Base-by-base conservation (phyloP, 2,113 vertebrate genomes). In the Upupa epops region DNA sequence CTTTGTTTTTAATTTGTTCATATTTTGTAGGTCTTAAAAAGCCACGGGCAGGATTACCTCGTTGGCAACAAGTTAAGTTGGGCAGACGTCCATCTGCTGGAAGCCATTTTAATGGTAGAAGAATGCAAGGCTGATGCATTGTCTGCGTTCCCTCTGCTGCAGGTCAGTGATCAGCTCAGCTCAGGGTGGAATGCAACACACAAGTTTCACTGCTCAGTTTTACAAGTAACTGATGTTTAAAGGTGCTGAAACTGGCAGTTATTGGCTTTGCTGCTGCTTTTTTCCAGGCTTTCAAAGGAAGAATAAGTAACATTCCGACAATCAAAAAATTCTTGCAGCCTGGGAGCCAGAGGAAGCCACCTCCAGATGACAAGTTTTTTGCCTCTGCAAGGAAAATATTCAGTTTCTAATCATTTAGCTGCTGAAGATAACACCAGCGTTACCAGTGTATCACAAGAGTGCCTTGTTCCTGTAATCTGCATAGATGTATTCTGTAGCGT, bases 81-180 rank as follows among this genome's bases (percentile, higher is more conserved):
- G 96, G 98, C 99, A 45, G 98, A 99, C 76, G 78, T 99, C 73
- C 97, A 98, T n/a, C 88, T 99, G 72, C 49, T 99, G 58, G 98
- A 99, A 96, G 96, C 94, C 61, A 97, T 98, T 91, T 96, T 99
- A 94, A 98, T 98, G 98, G 13, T 94, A 89, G 98, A 99, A 96
- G 99, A 99, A 92, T 89, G 96, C 3, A 94, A 97, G 36, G 65
- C 96, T 48, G 95, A 84, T 29, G 95, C 98, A 51, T 97, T 99
- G 25, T 92, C 94, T 3, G 89, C 97, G 5, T 99, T 99, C 72
- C 96, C 95, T 92, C 36, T 86, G 86, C 90, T 97, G 17, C 95
- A 97, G 96, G 97, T 97, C 65, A 90, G 94, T 86, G 32, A 63
- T 54, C 15, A 36, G 29, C 37, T 26, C 25, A 19, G 54, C 26